Conservation (phyloP, 2,888 invertebrate species). For the Plagodis pulveraria region DNA sequence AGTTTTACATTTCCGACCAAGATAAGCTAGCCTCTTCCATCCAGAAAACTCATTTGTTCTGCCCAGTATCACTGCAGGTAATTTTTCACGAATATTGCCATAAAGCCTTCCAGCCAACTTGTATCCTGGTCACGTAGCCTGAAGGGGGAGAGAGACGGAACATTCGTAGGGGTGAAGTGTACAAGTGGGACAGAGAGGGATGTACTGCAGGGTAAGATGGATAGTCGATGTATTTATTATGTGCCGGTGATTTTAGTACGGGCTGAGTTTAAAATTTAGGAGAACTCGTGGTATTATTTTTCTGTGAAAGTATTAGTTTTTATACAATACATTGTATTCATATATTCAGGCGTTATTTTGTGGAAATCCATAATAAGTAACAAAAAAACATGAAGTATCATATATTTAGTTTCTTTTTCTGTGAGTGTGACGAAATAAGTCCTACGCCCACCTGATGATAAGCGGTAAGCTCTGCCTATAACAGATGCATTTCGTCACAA, state of each 20-base stretch:
- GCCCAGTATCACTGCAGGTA: conserved; percentile 54
- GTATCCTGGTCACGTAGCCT: conserved; percentile 70
- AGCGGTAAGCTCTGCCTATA: no score
- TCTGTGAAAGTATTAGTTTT: no score
- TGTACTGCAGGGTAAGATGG: conserved; percentile 48
- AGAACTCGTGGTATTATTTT: no score
- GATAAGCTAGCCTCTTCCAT: neutral
- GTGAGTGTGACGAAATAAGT: no score
- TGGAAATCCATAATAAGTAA: no score
- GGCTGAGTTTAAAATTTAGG: conserved; percentile 11
- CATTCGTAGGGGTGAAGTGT: neutral
- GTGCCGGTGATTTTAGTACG: conserved; percentile 29
- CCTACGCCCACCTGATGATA: no score
- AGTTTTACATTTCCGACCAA: neutral
- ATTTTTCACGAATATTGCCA: conserved; percentile 75
- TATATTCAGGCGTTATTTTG: no score
- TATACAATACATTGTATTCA: no score
- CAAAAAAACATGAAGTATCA: no score
- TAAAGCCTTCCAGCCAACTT: conserved; percentile 64
- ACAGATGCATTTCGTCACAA: no score
- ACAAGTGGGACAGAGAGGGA: conserved; percentile 41
- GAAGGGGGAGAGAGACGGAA: conserved; percentile 41
- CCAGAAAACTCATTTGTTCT: conserved; percentile 58
- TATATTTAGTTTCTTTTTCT: no score
- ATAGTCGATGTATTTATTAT: conserved; percentile 54